Base-by-base conservation (phyloP, 2,113 vertebrate species). In the Actenoides hombroni region DNA sequence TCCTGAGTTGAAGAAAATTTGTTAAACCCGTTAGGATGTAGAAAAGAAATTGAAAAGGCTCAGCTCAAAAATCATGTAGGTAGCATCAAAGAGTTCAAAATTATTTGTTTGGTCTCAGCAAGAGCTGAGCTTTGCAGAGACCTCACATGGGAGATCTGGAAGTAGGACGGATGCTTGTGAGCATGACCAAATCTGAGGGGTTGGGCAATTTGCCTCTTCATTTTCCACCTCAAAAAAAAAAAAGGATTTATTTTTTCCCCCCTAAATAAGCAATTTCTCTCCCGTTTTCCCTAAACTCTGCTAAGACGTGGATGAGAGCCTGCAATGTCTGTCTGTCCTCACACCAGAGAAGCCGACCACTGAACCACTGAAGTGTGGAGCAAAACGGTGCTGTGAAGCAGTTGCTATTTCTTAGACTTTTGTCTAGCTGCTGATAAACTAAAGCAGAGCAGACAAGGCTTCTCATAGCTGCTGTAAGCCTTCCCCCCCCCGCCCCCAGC, bases 271-370 rank as follows among this genome's bases (percentile, higher is more conserved):
- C 67, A 29, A 3, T 5, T 56, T 67, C 12, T 74, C 69, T 68
- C 39, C 46, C 18, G 6, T 78, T 87, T 69, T 11, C 25, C 70
- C 53, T 20, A 39, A 61, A 1, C 20, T 39, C 54, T 74, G 82
- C 81, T 59, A 42, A 39, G 82, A 21, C 5, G 4, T 4, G 78
- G 65, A 0, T 39, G 61, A 83, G 35, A 28, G 69, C 65, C 70
- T 53, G n/a, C 20, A 35, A 21, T 13, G 42, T 13, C 11, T 46
- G 15, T 26, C 69, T 5, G 28, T 35, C 42, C 79, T 40, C 49
- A 33, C 40, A 35, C 39, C 86, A 57, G 81, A 7, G 53, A n/a
- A 14, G 5, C 60, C 0, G 0, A 17, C 10, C 49, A 6, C 0
- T 26, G 71, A n/a, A 23, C 10, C 54, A 5, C 0, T 26, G 80